Base-by-base conservation (phyloP, 2,888 invertebrate genomes). In the Altica lythri region DNA sequence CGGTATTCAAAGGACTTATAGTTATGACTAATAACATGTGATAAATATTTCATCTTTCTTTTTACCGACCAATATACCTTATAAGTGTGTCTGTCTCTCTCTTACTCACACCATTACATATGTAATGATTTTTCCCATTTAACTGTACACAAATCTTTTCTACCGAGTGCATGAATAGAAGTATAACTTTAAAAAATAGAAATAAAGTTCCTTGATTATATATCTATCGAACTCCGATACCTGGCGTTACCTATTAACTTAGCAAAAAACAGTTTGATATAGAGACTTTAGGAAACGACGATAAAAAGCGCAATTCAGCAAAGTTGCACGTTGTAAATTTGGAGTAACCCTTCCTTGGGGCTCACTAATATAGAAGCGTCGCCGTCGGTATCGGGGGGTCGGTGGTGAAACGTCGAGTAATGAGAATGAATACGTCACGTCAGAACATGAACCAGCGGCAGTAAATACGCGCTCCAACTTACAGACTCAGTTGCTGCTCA, bases 401-500 rank as follows among this genome's bases (percentile, higher is more conserved):
- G 65, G 71, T 68, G 72, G 71, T 71, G 73, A 74, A 73, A 71
- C 70, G 70, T 69, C 70, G 71, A 73, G 71, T 74, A 73, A 74
- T 73, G 72, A 74, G 70, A 70, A 71, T 69, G 73, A 73, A 74
- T 74, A 73, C 71, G 71, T 74, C 72, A 74, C 69, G 72, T 74
- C 72, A 68, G 68, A 65, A 67, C 66, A 67, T 67, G 68, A 70
- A 72, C 72, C 69, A 62, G 62, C 61, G 65, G 72, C 70, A 68
- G 72, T 73, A 73, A 73, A 73, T 73, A 72, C 22, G 70, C 64
- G 55, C 50, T 59, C 64, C 62, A 61, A 63, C 59, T 63, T 64
- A 60, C 62, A 61, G 58, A 59, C 66, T 53, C 61, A 62, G 56
- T 59, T 59, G 57, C 64, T 46, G 59, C 57, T 48, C 58, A 32